Conservation (phyloP, 2,113 vertebrate species). For the rabbit (Oryctolagus cuniculus) region mOryCun1.1 NC_091435.1:77918001-77918500, state of each 20-base stretch:
- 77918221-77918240: constrained; percentile 5
- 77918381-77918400: background rate
- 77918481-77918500: constrained; percentile 54
- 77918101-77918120: constrained; percentile 32
- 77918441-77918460: background rate
- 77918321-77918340: background rate
- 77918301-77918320: background rate
- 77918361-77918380: constrained; percentile 49
- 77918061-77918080: background rate
- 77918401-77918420: background rate
- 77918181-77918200: background rate
- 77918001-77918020: background rate
- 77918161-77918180: constrained; percentile 28
- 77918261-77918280: constrained; percentile 10
- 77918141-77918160: constrained; percentile 38
- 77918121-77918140: constrained; percentile 16
- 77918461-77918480: constrained; percentile 12
- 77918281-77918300: constrained; percentile 28
- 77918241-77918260: background rate
- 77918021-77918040: background rate
- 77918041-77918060: constrained; percentile 47
- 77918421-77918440: background rate
- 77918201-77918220: background rate
- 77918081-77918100: constrained; percentile 40
- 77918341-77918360: background rate